A percentile compares a stretch with the other conserved stretches of the same genome.
phyloP scores from a whole-genome alignment of 1,140 invertebrate genomes.

The Melipona quadrifasciata region DNA sequence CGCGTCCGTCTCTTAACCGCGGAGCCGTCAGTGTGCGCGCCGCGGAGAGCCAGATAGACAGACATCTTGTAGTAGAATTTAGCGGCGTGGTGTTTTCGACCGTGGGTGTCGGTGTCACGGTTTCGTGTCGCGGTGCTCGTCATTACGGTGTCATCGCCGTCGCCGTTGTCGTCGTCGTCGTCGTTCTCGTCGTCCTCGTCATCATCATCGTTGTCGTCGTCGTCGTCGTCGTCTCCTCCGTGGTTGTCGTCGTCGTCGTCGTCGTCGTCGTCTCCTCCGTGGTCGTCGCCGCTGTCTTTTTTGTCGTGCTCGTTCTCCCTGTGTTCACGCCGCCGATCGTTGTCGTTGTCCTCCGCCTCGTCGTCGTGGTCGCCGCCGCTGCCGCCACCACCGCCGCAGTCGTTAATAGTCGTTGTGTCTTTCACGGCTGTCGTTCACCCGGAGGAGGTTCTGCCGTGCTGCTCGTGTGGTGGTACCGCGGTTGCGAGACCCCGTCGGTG shows the following conservation, averaged over 20 bases:
- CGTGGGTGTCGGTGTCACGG: conserved; percentile 73
- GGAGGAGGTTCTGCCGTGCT: conserved; percentile 23
- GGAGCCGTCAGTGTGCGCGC: conserved; percentile 74
- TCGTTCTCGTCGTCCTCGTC: not conserved
- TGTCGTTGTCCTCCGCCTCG: conserved; percentile 17
- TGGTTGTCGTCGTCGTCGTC: conserved; percentile 2
- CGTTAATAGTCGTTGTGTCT: conserved; percentile 19
- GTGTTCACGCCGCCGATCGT: conserved; percentile 5
- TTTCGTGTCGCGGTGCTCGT: conserved; percentile 68
- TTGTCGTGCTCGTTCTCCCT: conserved; percentile 3
- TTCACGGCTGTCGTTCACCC: conserved; percentile 3
- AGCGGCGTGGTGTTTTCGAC: conserved; percentile 74
- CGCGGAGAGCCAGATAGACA: conserved; percentile 72
- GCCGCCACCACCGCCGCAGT: not conserved
- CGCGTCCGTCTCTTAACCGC: conserved; percentile 62
- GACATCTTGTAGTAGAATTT: conserved; percentile 80
- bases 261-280: not conserved
- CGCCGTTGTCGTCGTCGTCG: conserved; percentile 10
- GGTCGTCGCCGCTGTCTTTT: not conserved
- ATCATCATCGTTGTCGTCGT: not conserved
- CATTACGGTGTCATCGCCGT: conserved; percentile 49
- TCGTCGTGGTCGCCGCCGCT: not conserved
- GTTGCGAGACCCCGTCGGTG: conserved; percentile 47
- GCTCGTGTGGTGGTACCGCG: conserved; percentile 39
- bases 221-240: not conserved